Evolutionary conservation across 2,113 vertebrate genomes (phyloP).

Genomic region (Neoarius graeffei): DNA sequence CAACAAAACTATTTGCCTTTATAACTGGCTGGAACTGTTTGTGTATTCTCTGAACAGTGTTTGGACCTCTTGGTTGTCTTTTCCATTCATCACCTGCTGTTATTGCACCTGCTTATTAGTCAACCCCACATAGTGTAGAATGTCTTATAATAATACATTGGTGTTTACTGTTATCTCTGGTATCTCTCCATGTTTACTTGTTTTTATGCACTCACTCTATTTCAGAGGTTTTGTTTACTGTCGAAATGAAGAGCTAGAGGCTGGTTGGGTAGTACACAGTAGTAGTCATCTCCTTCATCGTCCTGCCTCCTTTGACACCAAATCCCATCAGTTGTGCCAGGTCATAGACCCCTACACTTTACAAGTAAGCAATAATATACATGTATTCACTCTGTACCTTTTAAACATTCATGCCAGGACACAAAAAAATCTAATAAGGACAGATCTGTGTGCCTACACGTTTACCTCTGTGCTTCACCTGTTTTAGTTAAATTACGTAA

Average conservation of each 20-base stretch:
- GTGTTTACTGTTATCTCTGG: not conserved
- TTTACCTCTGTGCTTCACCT: not conserved
- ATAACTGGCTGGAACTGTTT: not conserved
- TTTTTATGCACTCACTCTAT: slow-evolving; percentile 8
- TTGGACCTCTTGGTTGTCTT: not conserved
- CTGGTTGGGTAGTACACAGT: slow-evolving; percentile 92
- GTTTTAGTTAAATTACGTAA: not conserved
- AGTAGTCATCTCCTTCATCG: slow-evolving; percentile 85
- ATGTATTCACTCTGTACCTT: not conserved
- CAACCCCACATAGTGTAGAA: not conserved
- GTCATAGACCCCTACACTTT: slow-evolving; percentile 94
- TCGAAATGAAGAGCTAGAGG: slow-evolving; percentile 92
- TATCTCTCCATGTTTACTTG: not conserved
- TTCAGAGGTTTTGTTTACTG: slow-evolving; percentile 95
- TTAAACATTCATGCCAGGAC: not conserved
- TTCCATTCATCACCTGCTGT: not conserved
- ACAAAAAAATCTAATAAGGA: not conserved
- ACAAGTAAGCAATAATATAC: slow-evolving; percentile 77
- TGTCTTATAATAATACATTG: not conserved
- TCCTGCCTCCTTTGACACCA: slow-evolving; percentile 92
- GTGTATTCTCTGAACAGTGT: not conserved
- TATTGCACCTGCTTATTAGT: not conserved
- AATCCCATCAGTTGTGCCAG: slow-evolving; percentile 96
- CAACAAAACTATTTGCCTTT: not conserved
- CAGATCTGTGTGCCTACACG: not conserved